A percentile compares a stretch with the other conserved stretches of the same genome.
Evolutionary conservation across 2,888 invertebrate genomes (phyloP).

Genomic region (Melieria omissa): DNA sequence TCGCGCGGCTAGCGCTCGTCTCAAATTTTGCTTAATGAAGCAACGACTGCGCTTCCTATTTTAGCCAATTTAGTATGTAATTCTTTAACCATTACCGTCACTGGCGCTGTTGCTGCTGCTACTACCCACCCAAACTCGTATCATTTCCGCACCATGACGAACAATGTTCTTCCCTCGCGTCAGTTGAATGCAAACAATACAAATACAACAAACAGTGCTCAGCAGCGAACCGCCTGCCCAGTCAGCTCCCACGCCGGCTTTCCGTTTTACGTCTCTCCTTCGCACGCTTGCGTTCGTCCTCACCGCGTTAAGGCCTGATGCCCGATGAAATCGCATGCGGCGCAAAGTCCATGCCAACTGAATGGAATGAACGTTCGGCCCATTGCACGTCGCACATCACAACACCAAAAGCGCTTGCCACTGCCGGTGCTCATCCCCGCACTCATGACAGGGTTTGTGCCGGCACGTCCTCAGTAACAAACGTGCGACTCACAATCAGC

Average conservation of each 20-base stretch:
- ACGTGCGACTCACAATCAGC: conserved; percentile 30
- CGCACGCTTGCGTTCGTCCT: conserved; percentile 26
- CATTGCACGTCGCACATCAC: background rate
- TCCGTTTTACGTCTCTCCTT: conserved; percentile 41
- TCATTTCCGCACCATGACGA: no score
- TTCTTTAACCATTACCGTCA: conserved; percentile 63
- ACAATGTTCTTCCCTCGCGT: background rate
- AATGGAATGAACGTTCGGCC: no score
- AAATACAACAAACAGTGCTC: conserved; percentile 6
- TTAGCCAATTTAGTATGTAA: conserved; percentile 65
- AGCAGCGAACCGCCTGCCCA: conserved; percentile 16
- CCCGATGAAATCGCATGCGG: conserved; percentile 40
- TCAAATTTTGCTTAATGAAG: conserved; percentile 61
- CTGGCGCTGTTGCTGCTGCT: conserved; percentile 2
- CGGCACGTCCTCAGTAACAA: conserved; percentile 15
- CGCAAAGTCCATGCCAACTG: conserved; percentile 34
- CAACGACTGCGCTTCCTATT: conserved; percentile 62
- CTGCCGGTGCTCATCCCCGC: no score
- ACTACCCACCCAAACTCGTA: no score
- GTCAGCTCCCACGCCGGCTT: conserved; percentile 45
- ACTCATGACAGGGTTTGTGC: no score
- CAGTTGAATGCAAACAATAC: conserved; percentile 31
- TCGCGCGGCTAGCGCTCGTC: conserved; percentile 44
- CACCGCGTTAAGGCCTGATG: conserved; percentile 38
- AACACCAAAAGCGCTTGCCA: background rate